Conservation (phyloP, 1,140 invertebrate genomes). For the Saccostrea cuccullata region DNA sequence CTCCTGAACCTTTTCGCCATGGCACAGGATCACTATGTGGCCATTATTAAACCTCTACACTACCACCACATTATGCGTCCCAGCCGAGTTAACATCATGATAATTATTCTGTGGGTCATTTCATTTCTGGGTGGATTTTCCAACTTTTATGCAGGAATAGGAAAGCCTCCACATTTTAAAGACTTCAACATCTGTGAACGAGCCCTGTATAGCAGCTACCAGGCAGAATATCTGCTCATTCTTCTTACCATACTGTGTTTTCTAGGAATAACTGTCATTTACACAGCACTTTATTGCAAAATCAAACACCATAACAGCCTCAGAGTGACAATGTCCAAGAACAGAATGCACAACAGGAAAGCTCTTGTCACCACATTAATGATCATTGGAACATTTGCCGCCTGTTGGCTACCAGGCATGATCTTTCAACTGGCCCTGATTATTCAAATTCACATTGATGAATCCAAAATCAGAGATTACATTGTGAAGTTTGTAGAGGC, state of each 20-base stretch:
- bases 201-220: conserved; percentile 73
- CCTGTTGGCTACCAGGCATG: conserved; percentile 84
- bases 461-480: conserved; percentile 41
- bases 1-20: conserved; percentile 84
- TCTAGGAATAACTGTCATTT: conserved; percentile 53
- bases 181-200: conserved; percentile 77
- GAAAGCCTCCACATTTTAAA: conserved; percentile 55
- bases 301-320: conserved; percentile 53
- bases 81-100: conserved; percentile 84
- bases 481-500: conserved; percentile 56
- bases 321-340: background rate
- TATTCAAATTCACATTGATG: conserved; percentile 58
- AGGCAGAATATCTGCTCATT: conserved; percentile 66
- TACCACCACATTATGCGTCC: conserved; percentile 84
- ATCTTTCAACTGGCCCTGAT: conserved; percentile 71
- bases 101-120: conserved; percentile 83
- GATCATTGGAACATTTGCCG: conserved; percentile 84
- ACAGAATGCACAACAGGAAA: conserved; percentile 80
- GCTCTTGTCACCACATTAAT: conserved; percentile 84
- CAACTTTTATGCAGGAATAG: conserved; percentile 70
- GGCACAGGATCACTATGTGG: conserved; percentile 88
- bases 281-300: conserved; percentile 63
- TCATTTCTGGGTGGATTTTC: conserved; percentile 81
- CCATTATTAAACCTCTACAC: conserved; percentile 90
- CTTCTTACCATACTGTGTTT: background rate